Evolutionary conservation across 1,140 invertebrate species (phyloP).

Genomic region (Aphis gossypii): DNA sequence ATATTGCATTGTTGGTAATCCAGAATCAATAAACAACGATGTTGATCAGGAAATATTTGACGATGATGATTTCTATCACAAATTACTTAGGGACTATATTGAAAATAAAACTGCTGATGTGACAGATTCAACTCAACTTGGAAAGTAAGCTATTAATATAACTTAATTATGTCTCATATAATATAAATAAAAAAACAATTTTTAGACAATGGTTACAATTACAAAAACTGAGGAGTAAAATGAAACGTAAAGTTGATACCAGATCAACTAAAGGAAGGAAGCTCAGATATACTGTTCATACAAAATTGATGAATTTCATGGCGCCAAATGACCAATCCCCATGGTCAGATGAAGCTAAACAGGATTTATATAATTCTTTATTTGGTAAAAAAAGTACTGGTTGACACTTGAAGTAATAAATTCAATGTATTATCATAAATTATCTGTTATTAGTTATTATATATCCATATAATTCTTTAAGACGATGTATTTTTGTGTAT

Average conservation of each 20-base stretch:
- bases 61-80: constrained; percentile 97
- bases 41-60: constrained; percentile 90
- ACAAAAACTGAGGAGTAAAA: constrained; percentile 75
- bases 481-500: too few species aligned
- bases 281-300: constrained; percentile 88
- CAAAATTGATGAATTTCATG: constrained; percentile 94
- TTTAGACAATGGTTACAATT: constrained; percentile 84
- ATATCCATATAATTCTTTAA: not conserved
- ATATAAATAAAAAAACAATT: constrained; percentile 27
- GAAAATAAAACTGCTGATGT: constrained; percentile 85
- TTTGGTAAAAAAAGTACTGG: constrained; percentile 53
- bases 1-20: constrained; percentile 76
- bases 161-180: not conserved
- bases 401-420: not conserved
- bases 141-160: constrained; percentile 57
- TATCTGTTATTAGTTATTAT: not conserved
- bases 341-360: constrained; percentile 47
- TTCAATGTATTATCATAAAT: not conserved
- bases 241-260: constrained; percentile 62
- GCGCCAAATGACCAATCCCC: constrained; percentile 68
- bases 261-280: constrained; percentile 79
- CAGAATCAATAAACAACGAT: constrained; percentile 66
- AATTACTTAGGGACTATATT: constrained; percentile 88
- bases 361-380: constrained; percentile 56
- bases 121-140: constrained; percentile 79